phyloP scores from a whole-genome alignment of 2,888 invertebrate genomes.

The Diarsia rubi region DNA sequence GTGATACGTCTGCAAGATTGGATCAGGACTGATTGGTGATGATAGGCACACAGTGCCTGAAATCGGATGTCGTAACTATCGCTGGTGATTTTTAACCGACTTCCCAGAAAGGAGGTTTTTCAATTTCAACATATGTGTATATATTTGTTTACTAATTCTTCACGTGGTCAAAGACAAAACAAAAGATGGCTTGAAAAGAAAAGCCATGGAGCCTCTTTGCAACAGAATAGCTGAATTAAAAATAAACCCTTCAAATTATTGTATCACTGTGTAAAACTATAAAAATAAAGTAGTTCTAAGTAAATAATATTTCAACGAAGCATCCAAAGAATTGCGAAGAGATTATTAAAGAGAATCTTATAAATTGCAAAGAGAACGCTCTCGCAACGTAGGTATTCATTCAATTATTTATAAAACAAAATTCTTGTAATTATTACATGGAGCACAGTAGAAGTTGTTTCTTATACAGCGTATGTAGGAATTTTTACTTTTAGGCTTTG shows the following conservation, averaged over 20 bases:
- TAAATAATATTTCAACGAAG: conserved; percentile 25
- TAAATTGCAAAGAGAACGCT: conserved; percentile 20
- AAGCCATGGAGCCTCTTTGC: background rate
- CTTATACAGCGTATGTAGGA: conserved; percentile 10
- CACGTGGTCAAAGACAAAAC: background rate
- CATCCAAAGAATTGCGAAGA: conserved; percentile 19
- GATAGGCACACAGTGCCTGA: background rate
- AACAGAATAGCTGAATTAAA: background rate
- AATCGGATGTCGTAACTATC: background rate
- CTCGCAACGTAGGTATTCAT: conserved; percentile 13
- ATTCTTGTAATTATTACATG: conserved; percentile 47
- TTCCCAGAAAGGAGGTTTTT: no score
- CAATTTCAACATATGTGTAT: no score
- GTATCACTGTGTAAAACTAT: background rate
- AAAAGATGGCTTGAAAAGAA: background rate
- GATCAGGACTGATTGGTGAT: background rate
- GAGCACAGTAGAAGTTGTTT: conserved; percentile 24
- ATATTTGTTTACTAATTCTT: background rate
- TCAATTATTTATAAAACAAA: conserved; percentile 39
- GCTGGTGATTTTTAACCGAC: background rate
- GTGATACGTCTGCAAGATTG: background rate
- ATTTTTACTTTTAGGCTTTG: background rate
- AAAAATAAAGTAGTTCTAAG: background rate
- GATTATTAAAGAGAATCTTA: conserved; percentile 30
- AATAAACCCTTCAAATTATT: background rate